Conservation (phyloP, 2,888 invertebrate genomes). For the Neoitamus cyanurus region DNA sequence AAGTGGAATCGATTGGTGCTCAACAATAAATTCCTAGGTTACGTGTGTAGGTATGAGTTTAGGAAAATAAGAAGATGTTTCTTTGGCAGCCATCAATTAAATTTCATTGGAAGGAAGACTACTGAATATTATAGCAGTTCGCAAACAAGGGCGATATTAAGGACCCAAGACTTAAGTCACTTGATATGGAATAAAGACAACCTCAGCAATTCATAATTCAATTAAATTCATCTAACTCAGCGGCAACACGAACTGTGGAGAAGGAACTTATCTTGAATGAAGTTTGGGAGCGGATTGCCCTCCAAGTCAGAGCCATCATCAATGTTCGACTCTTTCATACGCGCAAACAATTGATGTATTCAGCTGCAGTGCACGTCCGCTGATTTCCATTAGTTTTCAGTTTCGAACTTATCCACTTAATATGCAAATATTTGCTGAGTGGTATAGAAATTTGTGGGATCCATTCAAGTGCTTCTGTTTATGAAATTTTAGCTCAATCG, state of each 20-base stretch:
- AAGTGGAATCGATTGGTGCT: too few species aligned
- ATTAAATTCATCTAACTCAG: not conserved
- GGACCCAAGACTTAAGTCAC: not conserved
- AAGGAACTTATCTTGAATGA: not conserved
- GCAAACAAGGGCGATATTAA: not conserved
- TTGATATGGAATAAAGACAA: not conserved
- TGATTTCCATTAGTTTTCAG: conserved; percentile 38
- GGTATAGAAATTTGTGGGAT: not conserved
- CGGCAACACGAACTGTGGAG: not conserved
- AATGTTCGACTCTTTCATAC: conserved; percentile 7
- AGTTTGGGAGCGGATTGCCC: not conserved
- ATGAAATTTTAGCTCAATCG: conserved; percentile 40
- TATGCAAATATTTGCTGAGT: conserved; percentile 44
- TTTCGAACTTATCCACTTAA: conserved; percentile 42
- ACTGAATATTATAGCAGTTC: too few species aligned
- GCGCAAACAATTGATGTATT: conserved; percentile 29
- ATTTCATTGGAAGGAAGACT: too few species aligned
- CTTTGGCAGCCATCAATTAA: too few species aligned
- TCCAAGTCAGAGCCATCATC: not conserved
- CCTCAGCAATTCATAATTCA: not conserved
- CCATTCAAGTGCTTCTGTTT: conserved; percentile 33
- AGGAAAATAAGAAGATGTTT: too few species aligned
- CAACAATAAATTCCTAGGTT: too few species aligned
- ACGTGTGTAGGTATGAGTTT: too few species aligned
- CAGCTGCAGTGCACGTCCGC: conserved; percentile 27